phyloP scores from a whole-genome alignment of 2,113 vertebrate genomes.

The Centropus bengalensis region DNA sequence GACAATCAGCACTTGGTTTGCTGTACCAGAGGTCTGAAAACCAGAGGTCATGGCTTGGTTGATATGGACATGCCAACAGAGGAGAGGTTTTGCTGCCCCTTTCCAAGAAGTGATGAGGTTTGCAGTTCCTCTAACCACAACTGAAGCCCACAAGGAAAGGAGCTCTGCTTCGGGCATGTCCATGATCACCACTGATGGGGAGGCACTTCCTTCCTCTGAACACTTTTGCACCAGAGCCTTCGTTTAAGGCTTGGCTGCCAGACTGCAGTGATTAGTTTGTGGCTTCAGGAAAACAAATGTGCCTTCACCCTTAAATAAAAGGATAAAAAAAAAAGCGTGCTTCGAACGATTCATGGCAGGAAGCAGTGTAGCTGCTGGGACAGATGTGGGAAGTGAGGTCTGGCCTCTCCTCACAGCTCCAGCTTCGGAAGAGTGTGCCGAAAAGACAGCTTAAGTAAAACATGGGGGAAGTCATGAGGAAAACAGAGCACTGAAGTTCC shows the following conservation, averaged over 20 bases:
- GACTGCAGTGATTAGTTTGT: not conserved
- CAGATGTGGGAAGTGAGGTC: slow-evolving; percentile 27
- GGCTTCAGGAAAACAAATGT: slow-evolving; percentile 49
- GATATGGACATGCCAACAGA: not conserved
- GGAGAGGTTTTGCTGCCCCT: not conserved
- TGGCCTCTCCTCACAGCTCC: not conserved
- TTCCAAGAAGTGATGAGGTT: not conserved
- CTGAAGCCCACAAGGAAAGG: not conserved
- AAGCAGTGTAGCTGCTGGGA: slow-evolving; percentile 53
- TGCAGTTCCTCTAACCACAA: slow-evolving; percentile 4
- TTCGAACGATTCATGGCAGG: slow-evolving; percentile 50
- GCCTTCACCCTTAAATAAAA: slow-evolving; percentile 42
- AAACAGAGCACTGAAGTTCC: not conserved
- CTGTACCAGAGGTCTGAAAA: not conserved
- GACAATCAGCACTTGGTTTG: not conserved
- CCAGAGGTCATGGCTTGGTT: not conserved
- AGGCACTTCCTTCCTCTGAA: slow-evolving; percentile 23
- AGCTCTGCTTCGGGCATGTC: not conserved
- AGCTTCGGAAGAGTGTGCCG: not conserved
- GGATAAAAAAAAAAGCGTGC: not conserved
- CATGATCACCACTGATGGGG: rapidly evolving
- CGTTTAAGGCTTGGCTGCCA: slow-evolving; percentile 13
- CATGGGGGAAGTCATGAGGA: slow-evolving; percentile 39
- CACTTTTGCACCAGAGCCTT: not conserved
- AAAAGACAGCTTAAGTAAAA: not conserved